Evolutionary conservation across 2,797 vertebrate species (phyloP).

Genomic region (Chloroceryle inda): DNA sequence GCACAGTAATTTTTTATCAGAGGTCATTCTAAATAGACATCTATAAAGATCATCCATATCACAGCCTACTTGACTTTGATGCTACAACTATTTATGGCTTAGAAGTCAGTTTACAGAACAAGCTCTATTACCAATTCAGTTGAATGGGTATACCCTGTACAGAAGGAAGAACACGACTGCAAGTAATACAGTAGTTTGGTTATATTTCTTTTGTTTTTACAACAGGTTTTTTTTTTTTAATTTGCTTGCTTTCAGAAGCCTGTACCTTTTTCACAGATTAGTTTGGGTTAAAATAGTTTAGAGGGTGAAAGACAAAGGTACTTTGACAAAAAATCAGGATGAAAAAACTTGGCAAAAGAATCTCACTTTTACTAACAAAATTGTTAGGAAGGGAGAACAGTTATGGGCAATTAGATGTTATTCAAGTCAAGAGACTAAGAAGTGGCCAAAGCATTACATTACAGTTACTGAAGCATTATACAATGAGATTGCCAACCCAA

Average conservation of each 20-base stretch:
- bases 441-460: background rate
- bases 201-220: background rate
- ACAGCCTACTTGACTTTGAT: background rate
- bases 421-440: background rate
- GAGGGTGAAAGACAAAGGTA: fast-evolving
- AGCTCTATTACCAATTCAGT: background rate
- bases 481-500: background rate
- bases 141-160: fast-evolving
- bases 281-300: background rate
- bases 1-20: background rate
- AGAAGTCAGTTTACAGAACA: background rate
- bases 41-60: background rate
- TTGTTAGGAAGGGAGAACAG: background rate
- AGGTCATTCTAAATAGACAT: background rate
- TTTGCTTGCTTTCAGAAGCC: background rate
- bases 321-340: background rate
- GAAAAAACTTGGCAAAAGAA: background rate
- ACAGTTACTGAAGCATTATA: background rate
- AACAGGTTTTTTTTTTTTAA: background rate
- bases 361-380: background rate
- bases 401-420: background rate
- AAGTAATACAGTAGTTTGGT: background rate
- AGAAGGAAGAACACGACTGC: background rate
- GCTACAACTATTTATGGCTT: background rate
- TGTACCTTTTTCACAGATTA: background rate